A percentile compares a stretch with the other conserved stretches of the same genome.
Evolutionary conservation across 1,140 invertebrate genomes (phyloP).

Genomic region (Pemphigus obesinymphae): DNA sequence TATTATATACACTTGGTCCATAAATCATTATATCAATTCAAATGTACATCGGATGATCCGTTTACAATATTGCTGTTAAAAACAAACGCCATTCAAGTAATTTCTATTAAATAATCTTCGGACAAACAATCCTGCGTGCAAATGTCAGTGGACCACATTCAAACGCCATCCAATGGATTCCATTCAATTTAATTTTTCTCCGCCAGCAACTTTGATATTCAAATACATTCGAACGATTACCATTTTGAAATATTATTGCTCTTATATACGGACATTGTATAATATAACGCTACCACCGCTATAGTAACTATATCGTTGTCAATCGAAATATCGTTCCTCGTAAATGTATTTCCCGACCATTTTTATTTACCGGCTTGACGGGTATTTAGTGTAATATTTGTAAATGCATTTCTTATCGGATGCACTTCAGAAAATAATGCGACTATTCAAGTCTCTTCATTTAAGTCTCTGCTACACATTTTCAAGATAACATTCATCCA

Average conservation of each 20-base stretch:
- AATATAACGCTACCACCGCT: not conserved
- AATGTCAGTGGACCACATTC: constrained; percentile 1
- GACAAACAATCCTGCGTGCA: not conserved
- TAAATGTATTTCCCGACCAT: not conserved
- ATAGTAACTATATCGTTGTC: not conserved
- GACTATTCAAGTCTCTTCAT: not conserved
- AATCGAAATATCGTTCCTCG: not conserved
- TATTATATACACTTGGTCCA: not conserved
- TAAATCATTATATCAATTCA: constrained; percentile 24
- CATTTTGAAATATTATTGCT: not conserved
- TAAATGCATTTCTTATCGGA: not conserved
- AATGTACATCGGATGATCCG: not conserved
- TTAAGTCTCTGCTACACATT: too few relatives aligned
- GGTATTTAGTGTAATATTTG: not conserved
- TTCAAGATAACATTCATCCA: too few relatives aligned
- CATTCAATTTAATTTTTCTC: not conserved
- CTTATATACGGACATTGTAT: not conserved
- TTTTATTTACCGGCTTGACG: not conserved
- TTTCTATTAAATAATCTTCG: not conserved
- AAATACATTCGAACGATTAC: not conserved
- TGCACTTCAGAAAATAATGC: not conserved
- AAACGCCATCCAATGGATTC: not conserved
- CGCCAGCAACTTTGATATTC: not conserved
- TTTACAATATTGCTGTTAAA: constrained; percentile 8
- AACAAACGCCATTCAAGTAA: constrained; percentile 6